A percentile compares a stretch with the other conserved stretches of the same genome.
Conservation (phyloP, 2,888 invertebrate species). For the Ormyrus pomaceus region DNA sequence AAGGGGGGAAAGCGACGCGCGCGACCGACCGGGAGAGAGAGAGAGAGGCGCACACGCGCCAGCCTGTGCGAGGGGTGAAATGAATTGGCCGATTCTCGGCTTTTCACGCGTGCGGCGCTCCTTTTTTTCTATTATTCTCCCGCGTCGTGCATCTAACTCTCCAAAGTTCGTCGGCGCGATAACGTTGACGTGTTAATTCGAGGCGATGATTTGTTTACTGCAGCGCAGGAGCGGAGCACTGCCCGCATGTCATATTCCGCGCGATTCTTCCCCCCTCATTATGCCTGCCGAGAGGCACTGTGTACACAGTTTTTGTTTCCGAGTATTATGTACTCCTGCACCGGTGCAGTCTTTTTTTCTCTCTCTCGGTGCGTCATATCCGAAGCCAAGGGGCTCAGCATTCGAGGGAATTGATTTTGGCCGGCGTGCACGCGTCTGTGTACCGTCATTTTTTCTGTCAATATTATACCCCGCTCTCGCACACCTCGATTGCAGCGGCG, state of each 20-base stretch:
- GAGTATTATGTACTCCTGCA: neutral
- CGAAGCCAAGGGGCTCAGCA: no score
- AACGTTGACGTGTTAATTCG: slow-evolving; percentile 44
- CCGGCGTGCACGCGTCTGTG: slow-evolving; percentile 4
- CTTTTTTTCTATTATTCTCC: slow-evolving; percentile 26
- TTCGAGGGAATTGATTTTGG: slow-evolving; percentile 2
- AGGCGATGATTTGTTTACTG: slow-evolving; percentile 33
- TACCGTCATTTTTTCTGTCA: slow-evolving; percentile 29
- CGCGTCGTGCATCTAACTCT: neutral
- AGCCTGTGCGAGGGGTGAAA: slow-evolving; percentile 23
- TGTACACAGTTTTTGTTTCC: neutral
- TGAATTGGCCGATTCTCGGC: slow-evolving; percentile 50
- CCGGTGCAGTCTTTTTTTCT: neutral
- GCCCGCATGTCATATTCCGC: no score
- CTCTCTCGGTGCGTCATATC: neutral
- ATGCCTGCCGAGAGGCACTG: neutral
- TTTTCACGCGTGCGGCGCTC: slow-evolving; percentile 38
- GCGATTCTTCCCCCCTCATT: no score
- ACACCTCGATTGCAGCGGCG: slow-evolving; percentile 15
- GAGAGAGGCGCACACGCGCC: no score
- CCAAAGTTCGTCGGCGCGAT: slow-evolving; percentile 10
- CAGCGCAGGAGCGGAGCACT: neutral
- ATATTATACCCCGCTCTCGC: neutral
- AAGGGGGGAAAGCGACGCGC: slow-evolving; percentile 38
- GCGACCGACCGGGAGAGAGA: neutral